A percentile compares a stretch with the other conserved stretches of the same genome.
Evolutionary conservation across 92 coral and sea anemone genomes (phyloP).

Genomic region (Parazoanthus atlanticus): DNA sequence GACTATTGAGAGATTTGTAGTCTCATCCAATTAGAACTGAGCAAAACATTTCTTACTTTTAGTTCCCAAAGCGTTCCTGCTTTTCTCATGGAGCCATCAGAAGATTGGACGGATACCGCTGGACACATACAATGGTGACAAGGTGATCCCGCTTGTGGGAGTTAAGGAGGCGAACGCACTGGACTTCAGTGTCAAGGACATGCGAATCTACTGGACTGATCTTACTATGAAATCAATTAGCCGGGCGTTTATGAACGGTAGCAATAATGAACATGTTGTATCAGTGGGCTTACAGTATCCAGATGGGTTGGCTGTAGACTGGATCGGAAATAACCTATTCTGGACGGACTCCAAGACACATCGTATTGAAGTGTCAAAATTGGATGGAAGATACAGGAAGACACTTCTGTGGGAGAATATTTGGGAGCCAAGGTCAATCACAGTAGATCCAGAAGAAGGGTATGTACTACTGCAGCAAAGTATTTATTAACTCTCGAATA

Average conservation of each 20-base stretch:
- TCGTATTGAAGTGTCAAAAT: constrained; percentile 86
- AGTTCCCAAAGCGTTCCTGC: constrained; percentile 96
- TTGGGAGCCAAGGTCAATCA: constrained; percentile 82
- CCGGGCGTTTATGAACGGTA: constrained; percentile 92
- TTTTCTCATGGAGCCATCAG: constrained; percentile 67
- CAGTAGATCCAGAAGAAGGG: constrained; percentile 92
- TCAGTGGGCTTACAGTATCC: constrained; percentile 71
- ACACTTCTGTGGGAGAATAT: constrained; percentile 83
- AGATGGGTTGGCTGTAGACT: constrained; percentile 96
- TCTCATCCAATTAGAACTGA: too few relatives aligned
- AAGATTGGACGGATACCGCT: constrained; percentile 89
- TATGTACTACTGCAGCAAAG: constrained; percentile 23
- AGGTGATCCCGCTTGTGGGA: constrained; percentile 80
- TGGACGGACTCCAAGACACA: constrained; percentile 87
- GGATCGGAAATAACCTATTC: constrained; percentile 92
- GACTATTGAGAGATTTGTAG: too few relatives aligned
- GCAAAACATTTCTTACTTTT: not conserved
- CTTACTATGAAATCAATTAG: constrained; percentile 62
- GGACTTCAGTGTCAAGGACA: constrained; percentile 85
- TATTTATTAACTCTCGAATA: too few relatives aligned
- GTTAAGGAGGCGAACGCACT: constrained; percentile 83
- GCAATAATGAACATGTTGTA: constrained; percentile 66
- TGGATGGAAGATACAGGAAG: constrained; percentile 89
- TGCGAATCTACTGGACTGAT: constrained; percentile 94
- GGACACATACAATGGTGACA: constrained; percentile 78